A percentile compares a stretch with the other conserved stretches of the same genome.
Conservation (phyloP, 1,140 invertebrate genomes). For the Medauroidea extradentata region DNA sequence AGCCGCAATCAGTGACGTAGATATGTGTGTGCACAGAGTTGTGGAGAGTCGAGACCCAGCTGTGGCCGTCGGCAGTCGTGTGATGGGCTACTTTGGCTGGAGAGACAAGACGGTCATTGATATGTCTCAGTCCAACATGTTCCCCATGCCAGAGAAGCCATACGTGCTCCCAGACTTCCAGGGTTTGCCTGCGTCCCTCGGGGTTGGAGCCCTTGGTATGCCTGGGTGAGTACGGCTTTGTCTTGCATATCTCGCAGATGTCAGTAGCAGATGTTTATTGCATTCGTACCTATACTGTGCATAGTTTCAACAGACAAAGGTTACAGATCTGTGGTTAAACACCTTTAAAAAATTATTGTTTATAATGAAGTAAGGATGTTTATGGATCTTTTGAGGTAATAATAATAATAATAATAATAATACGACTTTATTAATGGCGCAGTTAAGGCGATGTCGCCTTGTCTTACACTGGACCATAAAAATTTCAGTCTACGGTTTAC, state of each 20-base stretch:
- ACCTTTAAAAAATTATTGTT: too few species aligned
- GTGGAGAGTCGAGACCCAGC: conserved; percentile 33
- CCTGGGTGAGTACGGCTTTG: conserved; percentile 34
- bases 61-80: conserved; percentile 36
- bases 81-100: conserved; percentile 39
- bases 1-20: too few species aligned
- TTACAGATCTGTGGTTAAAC: too few species aligned
- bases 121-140: conserved; percentile 6
- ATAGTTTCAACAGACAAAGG: too few species aligned
- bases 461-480: too few species aligned
- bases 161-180: conserved; percentile 36
- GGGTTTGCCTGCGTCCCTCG: conserved; percentile 36
- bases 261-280: conserved; percentile 2
- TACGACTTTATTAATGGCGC: too few species aligned
- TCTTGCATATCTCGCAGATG: neutral
- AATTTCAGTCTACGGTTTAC: too few species aligned
- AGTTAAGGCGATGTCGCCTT: too few species aligned
- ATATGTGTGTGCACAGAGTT: conserved; percentile 24
- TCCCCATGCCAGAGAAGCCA: conserved; percentile 16
- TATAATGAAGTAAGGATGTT: too few species aligned
- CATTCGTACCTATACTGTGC: too few species aligned
- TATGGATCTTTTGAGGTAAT: too few species aligned
- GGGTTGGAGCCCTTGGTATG: conserved; percentile 41
- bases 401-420: too few species aligned
- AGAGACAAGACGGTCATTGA: conserved; percentile 11